phyloP scores from a whole-genome alignment of 2,113 vertebrate genomes.

The Ictalurus punctatus region DNA sequence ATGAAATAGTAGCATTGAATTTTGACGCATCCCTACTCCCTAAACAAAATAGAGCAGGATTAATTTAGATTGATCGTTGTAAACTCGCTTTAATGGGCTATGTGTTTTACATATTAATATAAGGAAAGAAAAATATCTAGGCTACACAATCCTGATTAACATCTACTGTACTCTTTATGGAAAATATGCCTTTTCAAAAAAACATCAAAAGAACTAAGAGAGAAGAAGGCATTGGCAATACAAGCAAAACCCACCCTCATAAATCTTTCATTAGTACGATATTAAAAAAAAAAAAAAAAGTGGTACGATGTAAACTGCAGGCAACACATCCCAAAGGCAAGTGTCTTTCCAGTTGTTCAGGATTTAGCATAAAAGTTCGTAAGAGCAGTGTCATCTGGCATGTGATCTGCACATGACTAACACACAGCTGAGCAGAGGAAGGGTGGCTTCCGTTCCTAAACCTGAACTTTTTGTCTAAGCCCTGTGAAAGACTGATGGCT shows the following conservation, averaged over 20 bases:
- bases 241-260: neutral
- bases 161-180: too few relatives aligned
- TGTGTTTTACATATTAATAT: neutral
- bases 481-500: neutral
- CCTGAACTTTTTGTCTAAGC: slow-evolving; percentile 28
- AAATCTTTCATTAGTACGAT: neutral
- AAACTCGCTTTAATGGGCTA: neutral
- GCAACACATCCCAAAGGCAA: neutral
- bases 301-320: neutral
- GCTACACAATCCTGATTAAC: neutral
- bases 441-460: slow-evolving; percentile 48
- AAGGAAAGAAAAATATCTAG: neutral
- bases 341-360: slow-evolving; percentile 51
- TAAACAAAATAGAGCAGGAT: neutral
- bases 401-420: slow-evolving; percentile 92
- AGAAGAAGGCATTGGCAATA: neutral
- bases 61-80: neutral
- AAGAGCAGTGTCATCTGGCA: slow-evolving; percentile 72
- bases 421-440: slow-evolving; percentile 63
- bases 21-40: neutral
- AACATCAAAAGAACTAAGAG: neutral
- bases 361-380: slow-evolving; percentile 65
- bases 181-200: neutral
- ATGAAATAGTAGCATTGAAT: neutral
- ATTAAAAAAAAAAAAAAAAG: neutral